Evolutionary conservation across 2,797 vertebrate species (phyloP).

Genomic region (Scyliorhinus canicula): DNA sequence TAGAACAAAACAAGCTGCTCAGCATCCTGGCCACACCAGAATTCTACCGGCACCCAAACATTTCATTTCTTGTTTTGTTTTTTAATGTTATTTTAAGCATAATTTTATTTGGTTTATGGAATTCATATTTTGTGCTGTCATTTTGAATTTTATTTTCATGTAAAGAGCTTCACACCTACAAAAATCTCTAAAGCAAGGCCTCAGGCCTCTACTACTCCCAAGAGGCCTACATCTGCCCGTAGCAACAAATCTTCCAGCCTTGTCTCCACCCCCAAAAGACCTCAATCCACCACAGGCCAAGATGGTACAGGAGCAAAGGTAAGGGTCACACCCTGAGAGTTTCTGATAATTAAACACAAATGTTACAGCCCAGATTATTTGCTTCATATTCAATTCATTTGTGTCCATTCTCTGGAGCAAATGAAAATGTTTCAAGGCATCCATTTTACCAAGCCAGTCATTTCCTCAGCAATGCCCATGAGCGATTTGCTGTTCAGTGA

Average conservation of each 20-base stretch:
- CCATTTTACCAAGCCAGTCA: not conserved
- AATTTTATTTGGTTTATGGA: conserved; percentile 23
- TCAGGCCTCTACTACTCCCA: conserved; percentile 22
- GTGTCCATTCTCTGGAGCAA: too few species aligned
- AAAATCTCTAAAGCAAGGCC: conserved; percentile 60
- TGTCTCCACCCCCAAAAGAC: conserved; percentile 10
- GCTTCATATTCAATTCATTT: not conserved
- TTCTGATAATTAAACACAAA: not conserved
- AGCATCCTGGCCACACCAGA: not conserved
- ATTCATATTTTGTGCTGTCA: conserved; percentile 26
- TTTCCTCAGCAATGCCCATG: not conserved
- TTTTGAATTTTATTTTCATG: conserved; percentile 49
- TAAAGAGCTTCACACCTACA: conserved; percentile 69
- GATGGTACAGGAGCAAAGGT: conserved; percentile 11
- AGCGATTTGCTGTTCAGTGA: not conserved
- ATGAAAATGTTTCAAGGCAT: too few species aligned
- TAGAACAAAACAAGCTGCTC: not conserved
- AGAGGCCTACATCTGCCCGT: conserved; percentile 20
- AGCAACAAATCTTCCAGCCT: not conserved
- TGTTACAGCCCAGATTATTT: too few species aligned
- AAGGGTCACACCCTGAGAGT: not conserved
- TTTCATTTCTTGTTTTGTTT: not conserved
- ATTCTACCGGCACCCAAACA: not conserved
- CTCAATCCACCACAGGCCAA: not conserved
- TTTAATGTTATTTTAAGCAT: not conserved